Conservation (phyloP, 2,113 vertebrate genomes). For the Crocuta crocuta region DNA sequence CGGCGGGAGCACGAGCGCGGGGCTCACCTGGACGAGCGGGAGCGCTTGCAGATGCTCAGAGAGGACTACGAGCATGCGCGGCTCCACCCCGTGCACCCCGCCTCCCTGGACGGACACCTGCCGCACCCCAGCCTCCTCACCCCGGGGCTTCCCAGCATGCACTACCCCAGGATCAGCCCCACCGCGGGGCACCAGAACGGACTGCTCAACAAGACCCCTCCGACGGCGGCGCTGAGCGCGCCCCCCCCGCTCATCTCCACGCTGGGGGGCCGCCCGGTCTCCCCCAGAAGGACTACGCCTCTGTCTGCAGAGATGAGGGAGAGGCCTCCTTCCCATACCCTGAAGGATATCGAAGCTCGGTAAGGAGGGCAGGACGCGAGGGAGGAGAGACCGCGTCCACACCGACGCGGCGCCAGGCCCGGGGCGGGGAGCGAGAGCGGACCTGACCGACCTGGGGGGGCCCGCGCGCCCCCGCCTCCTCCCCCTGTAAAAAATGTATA, state of each 20-base stretch:
- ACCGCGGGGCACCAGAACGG: slow-evolving; percentile 94
- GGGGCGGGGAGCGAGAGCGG: not conserved
- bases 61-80: slow-evolving; percentile 96
- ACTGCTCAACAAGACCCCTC: slow-evolving; percentile 95
- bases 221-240: slow-evolving; percentile 96
- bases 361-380: slow-evolving; percentile 82
- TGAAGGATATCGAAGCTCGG: slow-evolving; percentile 98
- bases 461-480: slow-evolving; percentile 32
- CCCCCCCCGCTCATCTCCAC: slow-evolving; percentile 97
- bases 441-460: slow-evolving; percentile 65
- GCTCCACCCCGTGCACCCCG: slow-evolving; percentile 94
- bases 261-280: slow-evolving; percentile 92
- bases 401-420: slow-evolving; percentile 57
- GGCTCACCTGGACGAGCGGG: slow-evolving; percentile 92
- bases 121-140: slow-evolving; percentile 93
- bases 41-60: slow-evolving; percentile 94
- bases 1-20: slow-evolving; percentile 94
- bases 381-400: slow-evolving; percentile 53
- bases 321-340: slow-evolving; percentile 93
- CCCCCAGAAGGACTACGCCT: slow-evolving; percentile 97
- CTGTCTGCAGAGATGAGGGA: slow-evolving; percentile 95
- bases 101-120: slow-evolving; percentile 93
- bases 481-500: slow-evolving; percentile 88
- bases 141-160: slow-evolving; percentile 96
- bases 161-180: slow-evolving; percentile 96